Base-by-base conservation (phyloP, 2,888 invertebrate genomes). In the Drosophila villosipedis region DNA sequence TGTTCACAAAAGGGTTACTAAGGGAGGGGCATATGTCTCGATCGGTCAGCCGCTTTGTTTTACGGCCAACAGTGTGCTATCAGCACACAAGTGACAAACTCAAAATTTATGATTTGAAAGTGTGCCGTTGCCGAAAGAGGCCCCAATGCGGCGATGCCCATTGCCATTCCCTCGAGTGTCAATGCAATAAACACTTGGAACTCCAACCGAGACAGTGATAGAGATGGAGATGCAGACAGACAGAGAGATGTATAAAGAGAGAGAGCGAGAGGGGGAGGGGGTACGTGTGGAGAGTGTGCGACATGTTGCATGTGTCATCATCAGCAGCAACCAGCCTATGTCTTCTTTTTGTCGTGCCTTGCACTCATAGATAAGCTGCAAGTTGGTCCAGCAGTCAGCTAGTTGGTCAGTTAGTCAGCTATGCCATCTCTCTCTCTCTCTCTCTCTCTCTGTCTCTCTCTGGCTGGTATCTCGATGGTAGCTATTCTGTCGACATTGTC, bases 101-200 rank as follows among this genome's bases (percentile, higher is more conserved):
- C 49, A 60, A 86, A 90, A 89, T 89, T 89, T 90, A 89, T 89
- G 89, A 88, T 88, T 89, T 79, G 80, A 89, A 89, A 89, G 90
- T 88, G 83, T 85, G 84, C 85, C 88, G 79, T 50, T 65, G 76
- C 47, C 41, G 57, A 64, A 63, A 63, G 74, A 39, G 30, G 30
- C 28, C 47, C 64, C 35, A 65, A 25, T 47, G 53, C 35, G 25
- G 37, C 25, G 39, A 50, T 53, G 55, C 55, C 66, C 49, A 54
- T 52, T 60, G 63, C 58, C 62, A 62, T 70, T 68, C 71, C 47
- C 71, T 76, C 63, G 78, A 80, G 89, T 90, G 89, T 89, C 83
- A 89, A 89, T 82, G 90, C 84, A 88, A 88, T 88, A 90, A 89
- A 89, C 89, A 89, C 89, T 88, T 80, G 68, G 70, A 65, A 50